Conservation (phyloP, 2,888 invertebrate species). For the Eupithecia subfuscata region DNA sequence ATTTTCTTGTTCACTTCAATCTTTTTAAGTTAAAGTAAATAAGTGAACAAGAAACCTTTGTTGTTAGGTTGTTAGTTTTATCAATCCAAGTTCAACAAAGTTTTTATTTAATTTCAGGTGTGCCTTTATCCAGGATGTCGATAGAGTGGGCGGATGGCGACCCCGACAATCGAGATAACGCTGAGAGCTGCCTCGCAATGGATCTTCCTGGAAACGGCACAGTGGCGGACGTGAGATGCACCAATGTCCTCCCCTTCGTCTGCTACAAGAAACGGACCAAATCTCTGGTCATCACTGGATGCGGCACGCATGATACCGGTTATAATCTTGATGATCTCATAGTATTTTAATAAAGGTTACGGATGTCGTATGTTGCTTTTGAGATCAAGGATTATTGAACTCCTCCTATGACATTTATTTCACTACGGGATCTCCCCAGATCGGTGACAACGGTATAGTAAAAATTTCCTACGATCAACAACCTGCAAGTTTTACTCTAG, state of each 20-base stretch:
- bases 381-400: neutral
- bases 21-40: too few relatives aligned
- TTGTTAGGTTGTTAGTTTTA: too few relatives aligned
- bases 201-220: conserved; percentile 3
- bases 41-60: too few relatives aligned
- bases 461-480: too few relatives aligned
- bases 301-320: conserved; percentile 47
- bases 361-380: neutral
- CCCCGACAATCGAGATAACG: conserved; percentile 39
- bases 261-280: conserved; percentile 31
- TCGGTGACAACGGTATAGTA: too few relatives aligned
- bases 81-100: neutral
- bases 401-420: neutral
- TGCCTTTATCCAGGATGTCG: conserved; percentile 31
- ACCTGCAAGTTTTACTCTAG: too few relatives aligned
- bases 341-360: neutral
- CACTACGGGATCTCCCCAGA: too few relatives aligned
- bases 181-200: conserved; percentile 46
- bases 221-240: conserved; percentile 29
- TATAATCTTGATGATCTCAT: conserved; percentile 4
- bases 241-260: conserved; percentile 27
- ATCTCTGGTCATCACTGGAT: conserved; percentile 9
- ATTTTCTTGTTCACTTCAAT: too few relatives aligned
- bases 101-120: conserved; percentile 36
- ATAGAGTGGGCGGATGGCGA: conserved; percentile 41